Base-by-base conservation (phyloP, 2,888 invertebrate genomes). In the Cosmorhoe ocellata region DNA sequence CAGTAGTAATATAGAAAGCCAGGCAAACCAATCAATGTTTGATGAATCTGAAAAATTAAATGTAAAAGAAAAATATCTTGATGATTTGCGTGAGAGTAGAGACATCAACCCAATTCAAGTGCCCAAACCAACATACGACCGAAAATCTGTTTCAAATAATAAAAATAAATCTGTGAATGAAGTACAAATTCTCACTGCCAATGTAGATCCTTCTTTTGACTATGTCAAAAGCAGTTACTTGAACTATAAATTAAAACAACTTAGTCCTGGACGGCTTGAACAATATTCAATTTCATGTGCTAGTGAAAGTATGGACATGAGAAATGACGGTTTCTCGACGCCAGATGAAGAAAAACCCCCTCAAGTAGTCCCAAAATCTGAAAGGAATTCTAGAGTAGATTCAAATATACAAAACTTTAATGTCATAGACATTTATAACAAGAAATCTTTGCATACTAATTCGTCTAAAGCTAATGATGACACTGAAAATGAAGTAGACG, bases 241-340 rank as follows among this genome's bases (percentile, higher is more conserved):
- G 14, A 72, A 76, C 60, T 76, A 81, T 55, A 87, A 85, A 73
- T 61, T 80, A 38, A 75, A 79, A 55, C 63, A 65, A 44, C 66
- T 87, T 7, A 65, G 74, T 37, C 60, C 59, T 11, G 71, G 81
- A 12, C 69, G 54, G 34, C 49, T 84, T 32, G 79, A 87, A 61
- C 76, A 78, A 38, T 65, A 69, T 59, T 82, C 84, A 4, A 73
- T 84, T 54, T 64, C 77, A 8, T 39, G 58, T 22, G 13, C 56
- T 8, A 64, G 53, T 33, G 65, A 52, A n/a, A 60, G 50, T 47
- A 22, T 8, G 2, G 53, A 64, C 26, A 30, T 32, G 9, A 37
- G 9, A 22, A 33, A 12, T 18, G 26, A 41, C 12, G 33, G 1
- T 6, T 13, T 18, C 9, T 46, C 32, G 41, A 38, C 48, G 37